A percentile compares a stretch with the other conserved stretches of the same genome.
These are phyloP conservation scores for Xenopus tropicalis DNA, from an alignment of 2,113 vertebrate species.

Conservation along the genomic window UCB_Xtro_10.0 CM004445.2:128533001-128533500, in stretches of 20 bases:
- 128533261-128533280: slow-evolving; percentile 45
- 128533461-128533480: slow-evolving; percentile 51
- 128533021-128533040: slow-evolving; percentile 29
- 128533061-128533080: slow-evolving; percentile 39
- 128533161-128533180: slow-evolving; percentile 43
- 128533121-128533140: slow-evolving; percentile 51
- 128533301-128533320: slow-evolving; percentile 51
- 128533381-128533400: slow-evolving; percentile 31
- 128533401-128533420: slow-evolving; percentile 10
- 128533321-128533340: slow-evolving; percentile 44
- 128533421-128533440: slow-evolving; percentile 37
- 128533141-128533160: slow-evolving; percentile 32
- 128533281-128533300: slow-evolving; percentile 39
- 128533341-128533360: slow-evolving; percentile 13
- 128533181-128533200: slow-evolving; percentile 47
- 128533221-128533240: slow-evolving; percentile 31
- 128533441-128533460: slow-evolving; percentile 42
- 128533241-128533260: slow-evolving; percentile 30
- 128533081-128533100: slow-evolving; percentile 49
- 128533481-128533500: slow-evolving; percentile 49
- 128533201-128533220: slow-evolving; percentile 45
- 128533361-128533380: slow-evolving; percentile 36
- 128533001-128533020: slow-evolving; percentile 1
- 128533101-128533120: slow-evolving; percentile 48
- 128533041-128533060: slow-evolving; percentile 22